Percentiles rank a stretch among this genome's conserved stretches.
These are phyloP conservation scores for Beroe forskalii DNA, from an alignment of 37 sponge, comb jelly and placozoan genomes.

Conservation along the genomic window DNA sequence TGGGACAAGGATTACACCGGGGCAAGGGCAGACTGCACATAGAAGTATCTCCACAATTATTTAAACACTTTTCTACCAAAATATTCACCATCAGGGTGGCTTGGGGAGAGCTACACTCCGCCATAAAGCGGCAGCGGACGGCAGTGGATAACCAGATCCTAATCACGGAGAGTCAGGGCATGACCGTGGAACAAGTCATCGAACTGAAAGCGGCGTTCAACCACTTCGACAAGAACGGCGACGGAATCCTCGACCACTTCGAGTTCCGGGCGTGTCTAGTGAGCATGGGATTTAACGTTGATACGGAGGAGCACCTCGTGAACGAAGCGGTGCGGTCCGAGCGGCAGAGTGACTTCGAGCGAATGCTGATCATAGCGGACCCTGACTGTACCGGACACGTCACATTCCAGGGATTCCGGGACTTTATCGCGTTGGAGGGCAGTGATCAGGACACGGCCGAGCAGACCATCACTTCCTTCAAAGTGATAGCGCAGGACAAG, in stretches of 20 bases:
- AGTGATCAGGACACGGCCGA: conserved; percentile 95
- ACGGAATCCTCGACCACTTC: conserved; percentile 79
- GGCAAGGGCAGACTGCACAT: no score
- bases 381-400: conserved; percentile 90
- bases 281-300: conserved; percentile 89
- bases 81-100: conserved; percentile 76
- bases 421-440: conserved; percentile 88
- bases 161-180: conserved; percentile 87
- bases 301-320: conserved; percentile 68
- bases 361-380: conserved; percentile 76
- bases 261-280: conserved; percentile 95
- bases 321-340: conserved; percentile 71
- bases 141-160: conserved; percentile 72
- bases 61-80: no score
- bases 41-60: no score
- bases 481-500: conserved; percentile 95
- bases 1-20: no score
- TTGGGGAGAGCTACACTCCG: conserved; percentile 76
- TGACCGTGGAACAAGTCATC: conserved; percentile 82
- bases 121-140: neutral
- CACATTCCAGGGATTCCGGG: conserved; percentile 84
- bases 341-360: conserved; percentile 82
- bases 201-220: conserved; percentile 90
- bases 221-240: conserved; percentile 86
- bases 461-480: conserved; percentile 91